Base-by-base conservation (phyloP, 2,113 vertebrate genomes). In the Cyanoderma ruficeps region DNA sequence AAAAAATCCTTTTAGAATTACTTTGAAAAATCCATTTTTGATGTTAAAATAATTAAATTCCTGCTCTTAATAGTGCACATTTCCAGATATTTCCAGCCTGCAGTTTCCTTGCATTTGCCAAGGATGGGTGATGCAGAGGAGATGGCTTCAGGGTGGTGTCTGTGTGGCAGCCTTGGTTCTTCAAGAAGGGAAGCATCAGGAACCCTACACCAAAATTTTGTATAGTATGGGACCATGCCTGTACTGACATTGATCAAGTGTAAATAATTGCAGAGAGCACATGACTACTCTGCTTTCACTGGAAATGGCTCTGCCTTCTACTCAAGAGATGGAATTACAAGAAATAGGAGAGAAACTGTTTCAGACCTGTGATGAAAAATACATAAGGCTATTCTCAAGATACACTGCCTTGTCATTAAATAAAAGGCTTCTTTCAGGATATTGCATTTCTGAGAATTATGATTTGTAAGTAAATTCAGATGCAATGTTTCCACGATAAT, bases 21-120 rank as follows among this genome's bases (percentile, higher is more conserved):
- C 78, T 87, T 91, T 74, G 69, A 84, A 65, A 83, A 93, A 93
- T 88, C 41, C 28, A 60, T 93, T 90, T 96, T 96, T 91, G 93
- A 92, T 82, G 31, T 21, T 31, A 23, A 72, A 50, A 85, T 93
- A 11, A 76, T 93, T 85, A 91, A 85, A 95, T 84, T 50, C 44
- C 21, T 79, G 9, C 37, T 71, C 10, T 53, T 63, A 46, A 52
- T 68, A 70, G 18, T 15, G 21, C 28, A 41, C 12, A 27, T 25
- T 78, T 56, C 56, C 33, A 53, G 41, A 23, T 9, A n/a, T 49
- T 33, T 15, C 14, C n/a, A 69, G 9, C 16, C 30, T 39, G 11
- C 2, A 13, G 4, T 60, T 83, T 42, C 70, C 37, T 16, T 12
- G n/a, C 41, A 47, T 72, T 72, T 68, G 37, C 41, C 6, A 2